Percentiles rank a stretch among this genome's conserved stretches.
phyloP scores from a whole-genome alignment of 2,888 invertebrate genomes.

The Trichopoda pennipes region DNA sequence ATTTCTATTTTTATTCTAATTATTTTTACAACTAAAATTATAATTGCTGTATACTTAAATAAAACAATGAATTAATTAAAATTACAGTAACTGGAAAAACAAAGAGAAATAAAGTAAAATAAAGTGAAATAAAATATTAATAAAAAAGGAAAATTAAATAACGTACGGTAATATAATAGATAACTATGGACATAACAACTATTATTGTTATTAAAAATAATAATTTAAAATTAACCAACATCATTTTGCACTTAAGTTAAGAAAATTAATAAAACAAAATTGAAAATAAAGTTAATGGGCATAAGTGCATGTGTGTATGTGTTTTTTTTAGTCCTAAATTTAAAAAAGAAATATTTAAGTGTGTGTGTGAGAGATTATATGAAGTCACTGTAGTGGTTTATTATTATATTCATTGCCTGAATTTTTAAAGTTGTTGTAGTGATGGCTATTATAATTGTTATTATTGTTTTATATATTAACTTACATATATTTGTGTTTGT shows the following conservation, averaged over 20 bases:
- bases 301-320: background rate
- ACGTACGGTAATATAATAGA: no score
- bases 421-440: slow-evolving; percentile 27
- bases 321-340: background rate
- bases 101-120: background rate
- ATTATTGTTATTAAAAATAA: background rate
- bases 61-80: slow-evolving; percentile 59
- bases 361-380: background rate
- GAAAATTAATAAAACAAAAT: slow-evolving; percentile 26
- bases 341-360: no score
- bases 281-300: background rate
- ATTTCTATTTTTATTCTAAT: background rate
- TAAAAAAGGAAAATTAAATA: background rate
- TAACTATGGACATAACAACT: slow-evolving; percentile 20
- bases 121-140: slow-evolving; percentile 6
- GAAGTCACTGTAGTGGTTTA: slow-evolving; percentile 22
- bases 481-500: slow-evolving; percentile 8
- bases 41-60: slow-evolving; percentile 41
- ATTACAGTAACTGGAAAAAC: background rate
- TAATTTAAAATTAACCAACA: slow-evolving; percentile 48
- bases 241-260: slow-evolving; percentile 63
- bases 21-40: background rate
- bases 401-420: slow-evolving; percentile 32
- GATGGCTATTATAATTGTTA: slow-evolving; percentile 21
- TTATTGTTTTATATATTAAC: slow-evolving; percentile 42